These are phyloP conservation scores for Trichopoda pennipes DNA, from an alignment of 2,888 invertebrate species.

Conservation along the genomic window DNA sequence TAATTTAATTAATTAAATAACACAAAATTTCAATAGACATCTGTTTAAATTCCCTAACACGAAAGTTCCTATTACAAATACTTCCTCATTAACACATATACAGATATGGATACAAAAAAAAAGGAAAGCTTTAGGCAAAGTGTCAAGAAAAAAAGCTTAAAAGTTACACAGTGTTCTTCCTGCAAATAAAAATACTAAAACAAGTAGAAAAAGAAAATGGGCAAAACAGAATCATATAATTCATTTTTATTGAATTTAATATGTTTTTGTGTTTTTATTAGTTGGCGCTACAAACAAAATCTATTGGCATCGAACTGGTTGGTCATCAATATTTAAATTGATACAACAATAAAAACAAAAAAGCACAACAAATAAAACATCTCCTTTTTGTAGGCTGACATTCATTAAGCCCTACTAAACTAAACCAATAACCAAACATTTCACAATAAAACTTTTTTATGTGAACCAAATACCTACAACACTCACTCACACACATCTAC, in stretches of 20 bases:
- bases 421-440: slow-evolving; percentile 4
- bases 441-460: slow-evolving; percentile 24
- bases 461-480: slow-evolving; percentile 27
- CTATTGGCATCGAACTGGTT: slow-evolving; percentile 53
- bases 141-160: slow-evolving; percentile 17
- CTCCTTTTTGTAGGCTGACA: slow-evolving; percentile 45
- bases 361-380: background rate
- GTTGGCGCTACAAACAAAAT: slow-evolving; percentile 34
- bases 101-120: background rate
- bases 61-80: background rate
- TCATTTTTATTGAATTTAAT: slow-evolving; percentile 53
- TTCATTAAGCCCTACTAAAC: slow-evolving; percentile 44
- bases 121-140: slow-evolving; percentile 17
- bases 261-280: slow-evolving; percentile 4
- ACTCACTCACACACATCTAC: slow-evolving; percentile 1
- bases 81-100: slow-evolving; percentile 1
- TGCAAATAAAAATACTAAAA: background rate
- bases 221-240: slow-evolving; percentile 36
- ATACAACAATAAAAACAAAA: slow-evolving; percentile 27
- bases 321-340: slow-evolving; percentile 58
- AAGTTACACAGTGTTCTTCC: background rate
- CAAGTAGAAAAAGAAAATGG: background rate
- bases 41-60: slow-evolving; percentile 29
- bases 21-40: background rate
- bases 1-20: slow-evolving; percentile 23